Base-by-base conservation (phyloP, 2,113 vertebrate species). In the Megalops atlanticus region DNA sequence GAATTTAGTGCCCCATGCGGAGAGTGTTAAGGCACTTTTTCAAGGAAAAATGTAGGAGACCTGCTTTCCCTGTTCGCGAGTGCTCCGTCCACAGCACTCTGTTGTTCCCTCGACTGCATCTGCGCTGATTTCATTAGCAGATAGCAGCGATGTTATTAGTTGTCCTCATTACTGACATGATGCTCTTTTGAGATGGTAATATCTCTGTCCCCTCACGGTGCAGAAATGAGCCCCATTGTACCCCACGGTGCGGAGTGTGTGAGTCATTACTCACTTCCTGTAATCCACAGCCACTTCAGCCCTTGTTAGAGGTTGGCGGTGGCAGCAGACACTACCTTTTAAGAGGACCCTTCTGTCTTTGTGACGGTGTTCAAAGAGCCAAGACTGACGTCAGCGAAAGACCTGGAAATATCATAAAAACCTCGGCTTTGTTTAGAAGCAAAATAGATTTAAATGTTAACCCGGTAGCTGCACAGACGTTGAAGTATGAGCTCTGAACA, bases 241-340 rank as follows among this genome's bases (percentile, higher is more conserved):
- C 18, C 10, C 45, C 58, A 40, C 58, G 21, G 39, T 64, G 38
- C 27, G n/a, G 52, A n/a, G 47, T 35, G 27, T 31, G 33, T 81
- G 74, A 77, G 33, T 81, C 80, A 71, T 76, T 81, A 81, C 38
- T 81, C 74, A 81, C 64, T 76, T 75, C 54, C 74, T 36, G 40
- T 45, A 16, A 49, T 36, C 27, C 74, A 49, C 39, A 14, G 33
- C 40, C 64, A 38, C 33, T 47, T 54, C 39, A 40, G 39, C 41
- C 18, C 52, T 41, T 2, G 27, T 45, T 69, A n/a, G 33, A 64
- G 40, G 58, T 1, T 10, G 40, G 52, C 72, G 0, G 24, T 31
- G 21, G 14, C 27, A 76, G 54, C 33, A 45, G 74, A 12, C 4
- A n/a, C 58, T 24, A 35, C 58, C 58, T 38, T 38, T 24, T 31